Evolutionary conservation across 2,888 invertebrate species (phyloP), one percentile per base, ranked within the genome.

Genomic region (Craniophora ligustri): DNA sequence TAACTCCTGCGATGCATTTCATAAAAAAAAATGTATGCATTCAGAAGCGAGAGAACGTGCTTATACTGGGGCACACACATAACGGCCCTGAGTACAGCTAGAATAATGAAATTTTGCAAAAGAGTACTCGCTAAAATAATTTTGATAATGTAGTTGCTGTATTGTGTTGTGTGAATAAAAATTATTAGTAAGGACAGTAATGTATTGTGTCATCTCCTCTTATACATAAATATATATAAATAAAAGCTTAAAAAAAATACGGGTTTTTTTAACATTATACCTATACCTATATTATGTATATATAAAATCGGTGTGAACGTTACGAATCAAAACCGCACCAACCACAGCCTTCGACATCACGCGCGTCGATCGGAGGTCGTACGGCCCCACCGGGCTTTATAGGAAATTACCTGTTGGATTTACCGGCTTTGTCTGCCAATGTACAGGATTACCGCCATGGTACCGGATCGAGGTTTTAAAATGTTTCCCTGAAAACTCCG

Each of bases 291-390:
- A 23, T 23, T n/a, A n/a, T 26, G n/a, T n/a, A 5, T 28, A 5
- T 0, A 31, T 51, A 32, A 46, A 46, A 41, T 48, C 16, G 15
- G 8, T 26, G 13, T 41, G 31, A 44, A 31, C 8, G 32, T 36
- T 41, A 40, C 38, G 21, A 32, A 41, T 40, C 15, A 49, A 64
- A 75, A 83, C 85, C 84, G 54, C 83, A 75, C 39, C 51, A 54
- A 82, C 85, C 84, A 65, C 82, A 85, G 69, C 77, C 79, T 79
- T 79, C 76, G 67, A 58, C 61, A 65, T 65, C 72, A 74, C 54
- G 67, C 81, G 81, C 79, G 75, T 84, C n/a, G 83, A 78, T 82
- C 72, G 65, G 51, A 68, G 64, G 69, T 68, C 64, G 72, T 68
- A 68, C 73, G 67, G 56, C 54, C 47, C 36, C 40, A 39, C 41